Evolutionary conservation across 2,888 invertebrate genomes (phyloP).

Genomic region (Rotaria sp.): DNA sequence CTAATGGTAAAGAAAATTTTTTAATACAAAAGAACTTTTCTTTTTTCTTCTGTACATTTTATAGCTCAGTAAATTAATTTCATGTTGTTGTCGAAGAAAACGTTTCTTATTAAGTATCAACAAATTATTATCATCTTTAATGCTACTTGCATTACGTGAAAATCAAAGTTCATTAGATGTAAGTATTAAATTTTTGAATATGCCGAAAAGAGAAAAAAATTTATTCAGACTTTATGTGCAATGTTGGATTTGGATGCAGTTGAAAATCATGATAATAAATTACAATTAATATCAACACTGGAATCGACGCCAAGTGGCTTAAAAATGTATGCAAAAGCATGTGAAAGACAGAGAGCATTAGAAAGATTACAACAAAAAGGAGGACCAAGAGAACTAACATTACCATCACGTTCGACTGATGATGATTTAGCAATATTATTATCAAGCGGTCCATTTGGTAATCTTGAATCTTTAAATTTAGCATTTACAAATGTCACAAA

Average conservation of each 20-base stretch:
- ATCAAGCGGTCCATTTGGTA: no score
- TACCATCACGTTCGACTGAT: no score
- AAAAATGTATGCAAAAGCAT: constrained; percentile 65
- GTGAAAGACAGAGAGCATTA: constrained; percentile 67
- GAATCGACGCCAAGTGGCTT: constrained; percentile 68
- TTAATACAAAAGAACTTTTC: no score
- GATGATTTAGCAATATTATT: no score
- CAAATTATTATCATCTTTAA: constrained; percentile 66
- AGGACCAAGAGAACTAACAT: no score
- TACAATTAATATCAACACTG: constrained; percentile 68
- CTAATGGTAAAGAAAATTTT: constrained; percentile 61
- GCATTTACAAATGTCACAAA: no score
- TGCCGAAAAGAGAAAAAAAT: not conserved
- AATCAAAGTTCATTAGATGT: constrained; percentile 57
- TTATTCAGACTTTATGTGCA: constrained; percentile 63
- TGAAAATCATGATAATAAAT: constrained; percentile 58
- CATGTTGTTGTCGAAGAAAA: constrained; percentile 69
- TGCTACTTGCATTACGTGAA: constrained; percentile 67
- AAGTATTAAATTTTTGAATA: constrained; percentile 30
- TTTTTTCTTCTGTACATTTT: not conserved
- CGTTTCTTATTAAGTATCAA: constrained; percentile 65
- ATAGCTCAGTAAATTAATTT: constrained; percentile 58
- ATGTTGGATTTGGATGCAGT: constrained; percentile 71
- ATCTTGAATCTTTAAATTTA: no score
- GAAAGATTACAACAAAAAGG: no score